Evolutionary conservation across 2,888 invertebrate genomes (phyloP).

Genomic region (Entomobrya multifasciata): DNA sequence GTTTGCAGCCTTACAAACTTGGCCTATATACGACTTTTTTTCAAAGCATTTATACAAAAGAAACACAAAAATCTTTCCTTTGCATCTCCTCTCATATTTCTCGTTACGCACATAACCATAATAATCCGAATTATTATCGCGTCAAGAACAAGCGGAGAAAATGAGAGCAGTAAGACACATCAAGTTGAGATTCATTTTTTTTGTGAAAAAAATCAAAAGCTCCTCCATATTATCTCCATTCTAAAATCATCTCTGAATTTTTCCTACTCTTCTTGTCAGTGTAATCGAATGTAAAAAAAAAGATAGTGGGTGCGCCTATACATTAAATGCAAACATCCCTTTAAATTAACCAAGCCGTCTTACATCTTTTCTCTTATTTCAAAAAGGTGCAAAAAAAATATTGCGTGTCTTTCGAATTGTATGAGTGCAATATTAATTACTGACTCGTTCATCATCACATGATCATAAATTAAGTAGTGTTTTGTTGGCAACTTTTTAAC

Average conservation of each 20-base stretch:
- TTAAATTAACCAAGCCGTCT: background rate
- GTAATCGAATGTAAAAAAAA: background rate
- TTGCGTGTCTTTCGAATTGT: background rate
- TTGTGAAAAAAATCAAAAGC: background rate
- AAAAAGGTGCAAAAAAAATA: background rate
- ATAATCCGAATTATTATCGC: slow-evolving; percentile 73
- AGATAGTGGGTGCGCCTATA: background rate
- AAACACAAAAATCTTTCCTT: background rate
- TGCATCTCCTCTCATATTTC: slow-evolving; percentile 14
- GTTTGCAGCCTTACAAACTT: background rate
- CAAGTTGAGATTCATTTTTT: background rate
- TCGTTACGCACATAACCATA: slow-evolving; percentile 69
- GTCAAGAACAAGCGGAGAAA: slow-evolving; percentile 40
- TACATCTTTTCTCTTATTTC: background rate
- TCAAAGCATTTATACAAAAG: slow-evolving; percentile 4
- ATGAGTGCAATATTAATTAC: slow-evolving; percentile 16
- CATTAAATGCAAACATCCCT: too few relatives aligned
- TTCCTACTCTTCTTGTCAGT: background rate
- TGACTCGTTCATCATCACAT: background rate
- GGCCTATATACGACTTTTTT: slow-evolving; percentile 43
- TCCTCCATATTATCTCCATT: slow-evolving; percentile 13
- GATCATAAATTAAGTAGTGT: slow-evolving; percentile 16
- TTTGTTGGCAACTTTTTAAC: slow-evolving; percentile 30
- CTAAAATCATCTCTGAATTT: background rate
- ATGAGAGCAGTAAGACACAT: slow-evolving; percentile 38